A percentile compares a stretch with the other conserved stretches of the same genome.
phyloP scores from a whole-genome alignment of 2,888 invertebrate genomes.

The Agrochola lychnidis region DNA sequence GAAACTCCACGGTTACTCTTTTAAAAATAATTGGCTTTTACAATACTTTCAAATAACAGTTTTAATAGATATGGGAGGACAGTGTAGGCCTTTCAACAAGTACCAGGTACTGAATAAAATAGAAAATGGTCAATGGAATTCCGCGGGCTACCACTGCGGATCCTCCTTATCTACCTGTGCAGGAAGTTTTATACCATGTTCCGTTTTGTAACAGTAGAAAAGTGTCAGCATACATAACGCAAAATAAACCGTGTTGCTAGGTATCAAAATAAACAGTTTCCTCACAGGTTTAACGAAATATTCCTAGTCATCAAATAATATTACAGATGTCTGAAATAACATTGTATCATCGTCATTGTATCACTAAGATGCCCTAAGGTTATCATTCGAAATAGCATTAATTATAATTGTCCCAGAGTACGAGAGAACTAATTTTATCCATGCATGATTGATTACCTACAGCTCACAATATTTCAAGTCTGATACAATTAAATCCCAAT shows the following conservation, averaged over 20 bases:
- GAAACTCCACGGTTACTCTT: no score
- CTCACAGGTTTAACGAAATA: background rate
- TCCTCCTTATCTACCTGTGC: background rate
- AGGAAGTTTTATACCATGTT: background rate
- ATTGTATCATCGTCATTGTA: conserved; percentile 12
- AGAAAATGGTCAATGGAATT: no score
- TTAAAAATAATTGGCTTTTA: no score
- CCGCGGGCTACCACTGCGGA: no score
- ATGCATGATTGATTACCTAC: background rate
- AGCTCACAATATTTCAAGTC: conserved; percentile 13
- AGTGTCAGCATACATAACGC: background rate
- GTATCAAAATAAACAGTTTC: background rate
- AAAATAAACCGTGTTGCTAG: background rate
- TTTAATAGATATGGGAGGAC: no score
- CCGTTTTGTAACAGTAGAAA: background rate
- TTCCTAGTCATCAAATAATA: background rate
- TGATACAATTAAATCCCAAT: conserved; percentile 8
- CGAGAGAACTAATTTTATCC: conserved; percentile 32
- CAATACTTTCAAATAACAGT: no score
- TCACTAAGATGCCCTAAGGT: conserved; percentile 31
- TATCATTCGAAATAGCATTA: conserved; percentile 27
- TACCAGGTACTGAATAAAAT: no score
- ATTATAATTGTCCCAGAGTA: conserved; percentile 11
- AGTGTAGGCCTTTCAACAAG: no score
- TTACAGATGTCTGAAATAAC: conserved; percentile 20